Evolutionary conservation across 2,888 invertebrate genomes (phyloP), one percentile per base, ranked within the genome.

Genomic region (Lathronympha strigana): DNA sequence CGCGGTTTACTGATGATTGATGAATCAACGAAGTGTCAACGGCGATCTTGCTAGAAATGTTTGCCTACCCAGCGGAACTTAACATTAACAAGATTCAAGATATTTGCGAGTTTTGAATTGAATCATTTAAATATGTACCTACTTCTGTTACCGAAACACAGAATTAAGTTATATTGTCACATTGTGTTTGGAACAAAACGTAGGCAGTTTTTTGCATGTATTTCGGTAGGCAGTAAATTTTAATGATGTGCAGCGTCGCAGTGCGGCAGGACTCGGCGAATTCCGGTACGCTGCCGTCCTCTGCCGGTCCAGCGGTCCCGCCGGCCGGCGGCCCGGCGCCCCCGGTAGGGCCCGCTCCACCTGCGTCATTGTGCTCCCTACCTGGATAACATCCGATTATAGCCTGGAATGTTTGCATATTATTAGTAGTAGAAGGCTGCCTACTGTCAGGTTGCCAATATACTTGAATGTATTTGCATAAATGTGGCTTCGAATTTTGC

Each of bases 191-290:
- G 4, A 40, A 17, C 17, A 15, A 40, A 43, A 43, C 21, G 6
- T 40, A 6, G 40, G 38, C 8, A 45, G n/a, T 8, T 38, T 68
- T 64, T 68, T 62, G 43, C 57, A 57, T 17, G 50, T 19, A 40
- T 61, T 57, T 23, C 21, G 31, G 50, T 33, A 25, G 57, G 49
- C 76, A 78, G 76, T 85, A 83, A 82, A 84, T 84, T 83, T 82
- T 82, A 85, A 86, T 87, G 86, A 84, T 78, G 80, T 80, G 83
- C 81, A 74, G 80, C 83, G 86, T 76, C 87, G 88, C 88, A 87
- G 75, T 87, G 88, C 87, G 87, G 83, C 76, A 71, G 63, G 75
- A 72, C 73, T 57, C 61, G 68, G 67, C 47, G 47, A 25, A 33
- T 47, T 31, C 40, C 63, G 63, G 45, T 50, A 25, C 45, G 36